Evolutionary conservation across 2,888 invertebrate genomes (phyloP).

Genomic region (Nebria brevicollis): DNA sequence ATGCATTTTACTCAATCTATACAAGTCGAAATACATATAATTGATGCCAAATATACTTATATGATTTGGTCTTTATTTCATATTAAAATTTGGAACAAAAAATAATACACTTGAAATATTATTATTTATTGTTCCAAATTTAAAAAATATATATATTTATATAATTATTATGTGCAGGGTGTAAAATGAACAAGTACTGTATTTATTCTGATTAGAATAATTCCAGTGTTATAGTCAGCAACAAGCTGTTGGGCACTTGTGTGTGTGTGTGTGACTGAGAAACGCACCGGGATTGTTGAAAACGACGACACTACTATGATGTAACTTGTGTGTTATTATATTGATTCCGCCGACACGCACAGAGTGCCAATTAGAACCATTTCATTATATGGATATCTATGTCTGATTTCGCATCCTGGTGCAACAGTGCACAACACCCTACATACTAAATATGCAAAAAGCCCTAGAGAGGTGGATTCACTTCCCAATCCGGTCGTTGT

Average conservation of each 20-base stretch:
- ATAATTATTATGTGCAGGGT: not conserved
- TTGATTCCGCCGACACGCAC: slow-evolving; percentile 46
- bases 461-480: not conserved
- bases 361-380: slow-evolving; percentile 57
- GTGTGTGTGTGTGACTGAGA: slow-evolving; percentile 27
- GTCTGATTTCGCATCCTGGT: slow-evolving; percentile 42
- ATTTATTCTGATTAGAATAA: not conserved
- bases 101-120: too few species aligned
- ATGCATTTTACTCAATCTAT: not conserved
- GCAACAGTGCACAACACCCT: not conserved
- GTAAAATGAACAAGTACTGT: not conserved
- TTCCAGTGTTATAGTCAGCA: not conserved
- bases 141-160: too few species aligned
- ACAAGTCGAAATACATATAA: not conserved
- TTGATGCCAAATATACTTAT: not conserved
- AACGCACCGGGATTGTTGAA: slow-evolving; percentile 30
- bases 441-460: not conserved
- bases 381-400: slow-evolving; percentile 47
- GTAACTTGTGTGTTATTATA: slow-evolving; percentile 23
- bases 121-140: too few species aligned
- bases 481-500: not conserved
- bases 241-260: not conserved
- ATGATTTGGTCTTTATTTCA: too few species aligned
- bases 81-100: too few species aligned
- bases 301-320: slow-evolving; percentile 13